Conservation (phyloP, 1,140 invertebrate genomes). For the Odontomachus brunneus region DNA sequence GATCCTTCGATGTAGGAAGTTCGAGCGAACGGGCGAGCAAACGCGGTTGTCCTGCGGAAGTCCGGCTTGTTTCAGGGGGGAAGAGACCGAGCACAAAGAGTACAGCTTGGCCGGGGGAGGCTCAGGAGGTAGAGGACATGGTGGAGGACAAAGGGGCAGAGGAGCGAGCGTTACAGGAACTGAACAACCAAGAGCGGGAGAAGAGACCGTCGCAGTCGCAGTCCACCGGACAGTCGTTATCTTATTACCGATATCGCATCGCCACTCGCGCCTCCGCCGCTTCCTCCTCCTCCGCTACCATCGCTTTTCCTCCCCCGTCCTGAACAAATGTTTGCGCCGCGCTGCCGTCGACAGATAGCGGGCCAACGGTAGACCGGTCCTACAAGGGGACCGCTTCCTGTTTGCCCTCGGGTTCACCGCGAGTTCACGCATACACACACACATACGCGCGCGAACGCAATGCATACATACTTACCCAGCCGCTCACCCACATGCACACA, state of each 20-base stretch:
- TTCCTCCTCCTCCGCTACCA: no score
- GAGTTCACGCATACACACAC: slow-evolving; percentile 9
- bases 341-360: slow-evolving; percentile 70
- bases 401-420: slow-evolving; percentile 65
- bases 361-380: slow-evolving; percentile 66
- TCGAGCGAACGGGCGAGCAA: slow-evolving; percentile 69
- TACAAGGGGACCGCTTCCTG: slow-evolving; percentile 76
- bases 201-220: slow-evolving; percentile 49
- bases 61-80: slow-evolving; percentile 41
- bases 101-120: background rate
- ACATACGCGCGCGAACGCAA: slow-evolving; percentile 32
- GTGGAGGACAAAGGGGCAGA: slow-evolving; percentile 9
- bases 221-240: slow-evolving; percentile 76
- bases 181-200: slow-evolving; percentile 57
- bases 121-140: no score
- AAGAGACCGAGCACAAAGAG: slow-evolving; percentile 53
- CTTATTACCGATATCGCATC: slow-evolving; percentile 79
- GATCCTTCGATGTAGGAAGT: slow-evolving; percentile 72
- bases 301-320: slow-evolving; percentile 66
- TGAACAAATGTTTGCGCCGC: slow-evolving; percentile 81
- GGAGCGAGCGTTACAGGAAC: slow-evolving; percentile 16
- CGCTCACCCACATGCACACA: no score
- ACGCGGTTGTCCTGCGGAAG: slow-evolving; percentile 22
- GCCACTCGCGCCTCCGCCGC: slow-evolving; percentile 63
- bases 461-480: no score